A percentile compares a stretch with the other conserved stretches of the same genome.
These are phyloP conservation scores for Phyllotreta striolata DNA, from an alignment of 2,888 invertebrate genomes.

Conservation along the genomic window DNA sequence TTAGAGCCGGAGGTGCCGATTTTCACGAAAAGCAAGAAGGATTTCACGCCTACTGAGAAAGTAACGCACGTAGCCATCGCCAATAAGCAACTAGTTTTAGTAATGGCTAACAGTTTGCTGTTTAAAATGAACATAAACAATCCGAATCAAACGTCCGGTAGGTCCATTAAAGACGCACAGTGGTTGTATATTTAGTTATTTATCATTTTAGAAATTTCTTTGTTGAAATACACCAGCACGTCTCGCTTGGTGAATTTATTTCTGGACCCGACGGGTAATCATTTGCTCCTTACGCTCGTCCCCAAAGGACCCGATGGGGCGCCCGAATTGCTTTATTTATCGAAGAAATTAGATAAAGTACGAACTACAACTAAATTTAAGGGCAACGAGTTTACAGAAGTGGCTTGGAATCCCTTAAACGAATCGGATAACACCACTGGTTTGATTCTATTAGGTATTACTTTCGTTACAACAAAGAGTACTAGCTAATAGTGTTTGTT, in stretches of 20 bases:
- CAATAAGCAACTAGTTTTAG: slow-evolving; percentile 83
- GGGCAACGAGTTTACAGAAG: slow-evolving; percentile 87
- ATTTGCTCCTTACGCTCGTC: slow-evolving; percentile 79
- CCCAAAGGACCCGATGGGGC: slow-evolving; percentile 66
- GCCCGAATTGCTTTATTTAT: slow-evolving; percentile 83
- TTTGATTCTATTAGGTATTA: slow-evolving; percentile 74
- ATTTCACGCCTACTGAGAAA: slow-evolving; percentile 78
- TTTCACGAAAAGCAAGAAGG: slow-evolving; percentile 85
- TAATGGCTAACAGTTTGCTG: slow-evolving; percentile 82
- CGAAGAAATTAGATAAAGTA: slow-evolving; percentile 77
- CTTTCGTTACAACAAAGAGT: slow-evolving; percentile 1
- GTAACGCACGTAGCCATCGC: slow-evolving; percentile 83
- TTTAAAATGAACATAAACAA: slow-evolving; percentile 83
- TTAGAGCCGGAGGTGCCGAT: slow-evolving; percentile 82
- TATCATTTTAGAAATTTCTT: slow-evolving; percentile 72
- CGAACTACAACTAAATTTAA: slow-evolving; percentile 72
- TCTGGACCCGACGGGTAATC: slow-evolving; percentile 87
- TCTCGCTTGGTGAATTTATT: slow-evolving; percentile 74
- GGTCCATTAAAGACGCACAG: slow-evolving; percentile 13
- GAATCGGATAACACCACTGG: slow-evolving; percentile 76
- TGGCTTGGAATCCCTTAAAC: slow-evolving; percentile 87
- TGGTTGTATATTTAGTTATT: neutral
- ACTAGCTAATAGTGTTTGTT: neutral
- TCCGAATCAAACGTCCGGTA: slow-evolving; percentile 82
- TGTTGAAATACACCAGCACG: slow-evolving; percentile 70